Base-by-base conservation (phyloP, 1,140 invertebrate species). In the Melipona quadrifasciata region DNA sequence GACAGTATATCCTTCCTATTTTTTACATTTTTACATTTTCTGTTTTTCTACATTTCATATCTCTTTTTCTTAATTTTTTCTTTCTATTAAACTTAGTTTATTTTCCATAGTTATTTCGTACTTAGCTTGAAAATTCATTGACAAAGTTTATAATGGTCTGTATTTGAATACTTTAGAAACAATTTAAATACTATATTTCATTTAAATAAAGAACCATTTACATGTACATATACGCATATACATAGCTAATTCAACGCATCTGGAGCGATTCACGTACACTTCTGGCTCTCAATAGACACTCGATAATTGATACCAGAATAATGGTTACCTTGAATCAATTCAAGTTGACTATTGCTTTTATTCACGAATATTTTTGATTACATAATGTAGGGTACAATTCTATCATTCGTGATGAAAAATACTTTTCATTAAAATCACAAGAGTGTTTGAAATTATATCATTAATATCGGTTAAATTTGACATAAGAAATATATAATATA, bases 291-390 rank as follows among this genome's bases (percentile, higher is more conserved):
- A 77, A 67, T 72, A 21, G 11, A 21, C 17, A 58, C 27, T 86
- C 85, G 57, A 86, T 86, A 85, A 86, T 75, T 34, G 76, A 75
- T 85, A 86, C 31, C 53, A 85, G 34, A 57, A 76, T 55, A 27
- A 55, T 11, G 47, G 55, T 34, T 72, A 39, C 53, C 39, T 34
- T 65, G 74, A 68, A 67, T 58, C 80, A 27, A 83, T 83, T 55
- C 31, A 70, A 67, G 58, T 47, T 14, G 76, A 58, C 47, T 75
- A 34, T n/a, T 51, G 65, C 77, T 73, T 87, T 87, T 67, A 81
- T 80, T 86, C 72, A 53, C 76, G 75, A 72, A 3, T 68, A 53
- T 64, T 53, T 82, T 81, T 77, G 53, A 81, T 87, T 73, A 71
- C 58, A 72, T 82, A 76, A 82, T 57, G 57, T 58, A 73, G 55